phyloP scores from a whole-genome alignment of 2,113 vertebrate species.

The Charadrius vociferus region DNA sequence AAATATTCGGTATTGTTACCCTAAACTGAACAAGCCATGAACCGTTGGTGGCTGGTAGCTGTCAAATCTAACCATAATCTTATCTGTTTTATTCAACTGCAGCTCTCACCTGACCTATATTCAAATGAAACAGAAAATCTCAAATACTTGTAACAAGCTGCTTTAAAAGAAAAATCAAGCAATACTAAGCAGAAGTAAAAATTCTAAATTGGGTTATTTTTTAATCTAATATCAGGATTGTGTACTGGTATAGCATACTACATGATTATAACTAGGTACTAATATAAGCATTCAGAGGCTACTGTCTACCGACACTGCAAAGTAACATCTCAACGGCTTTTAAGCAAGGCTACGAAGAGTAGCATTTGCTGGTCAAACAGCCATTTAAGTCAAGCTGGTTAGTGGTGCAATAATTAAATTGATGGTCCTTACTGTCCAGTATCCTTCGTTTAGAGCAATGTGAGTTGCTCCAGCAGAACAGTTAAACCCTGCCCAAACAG shows the following conservation, averaged over 20 bases:
- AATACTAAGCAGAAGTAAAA: background rate
- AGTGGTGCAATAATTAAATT: background rate
- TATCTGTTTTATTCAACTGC: background rate
- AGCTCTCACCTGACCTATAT: background rate
- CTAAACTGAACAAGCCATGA: background rate
- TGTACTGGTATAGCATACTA: background rate
- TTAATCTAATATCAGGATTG: background rate
- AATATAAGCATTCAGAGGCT: background rate
- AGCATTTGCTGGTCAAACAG: background rate
- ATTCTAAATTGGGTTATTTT: background rate
- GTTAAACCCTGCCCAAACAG: background rate
- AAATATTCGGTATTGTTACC: background rate
- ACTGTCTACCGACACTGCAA: background rate
- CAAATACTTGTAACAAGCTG: background rate
- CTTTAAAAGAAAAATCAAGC: background rate
- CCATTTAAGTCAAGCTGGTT: background rate
- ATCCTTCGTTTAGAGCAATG: background rate
- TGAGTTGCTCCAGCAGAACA: background rate
- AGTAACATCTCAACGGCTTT: background rate
- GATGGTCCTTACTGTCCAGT: background rate
- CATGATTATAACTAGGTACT: background rate
- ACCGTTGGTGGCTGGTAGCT: background rate
- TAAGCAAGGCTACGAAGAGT: background rate
- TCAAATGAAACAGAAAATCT: background rate
- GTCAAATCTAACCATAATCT: background rate